These are phyloP conservation scores for Altica lythri DNA, from an alignment of 2,888 invertebrate genomes.

Conservation along the genomic window DNA sequence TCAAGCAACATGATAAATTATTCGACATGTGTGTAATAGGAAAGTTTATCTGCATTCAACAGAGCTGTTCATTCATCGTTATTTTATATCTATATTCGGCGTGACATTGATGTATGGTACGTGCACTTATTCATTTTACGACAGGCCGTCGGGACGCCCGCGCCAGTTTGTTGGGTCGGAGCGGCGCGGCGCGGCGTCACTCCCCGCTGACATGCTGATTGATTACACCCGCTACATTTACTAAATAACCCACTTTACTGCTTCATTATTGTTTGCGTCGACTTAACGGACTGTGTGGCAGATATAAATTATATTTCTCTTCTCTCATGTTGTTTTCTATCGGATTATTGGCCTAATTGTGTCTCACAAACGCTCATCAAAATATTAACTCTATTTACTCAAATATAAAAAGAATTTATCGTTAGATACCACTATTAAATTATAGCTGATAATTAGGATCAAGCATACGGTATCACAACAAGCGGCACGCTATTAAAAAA, in stretches of 20 bases:
- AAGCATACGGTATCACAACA: no score
- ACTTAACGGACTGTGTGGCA: conserved; percentile 27
- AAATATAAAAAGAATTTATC: no score
- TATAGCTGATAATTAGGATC: no score
- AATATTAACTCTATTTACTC: no score
- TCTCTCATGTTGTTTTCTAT: conserved; percentile 20
- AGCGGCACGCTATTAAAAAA: no score
- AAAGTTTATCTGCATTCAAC: conserved; percentile 59
- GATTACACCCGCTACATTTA: conserved; percentile 56
- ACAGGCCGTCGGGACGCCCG: conserved; percentile 52
- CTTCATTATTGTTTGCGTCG: conserved; percentile 50
- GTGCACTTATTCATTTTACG: conserved; percentile 58
- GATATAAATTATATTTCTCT: conserved; percentile 27
- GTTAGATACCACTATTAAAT: no score
- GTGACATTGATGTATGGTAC: conserved; percentile 59
- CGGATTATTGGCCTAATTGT: conserved; percentile 21
- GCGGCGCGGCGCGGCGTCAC: conserved; percentile 47
- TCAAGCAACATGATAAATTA: conserved; percentile 55
- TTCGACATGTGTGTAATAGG: conserved; percentile 57
- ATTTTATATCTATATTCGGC: conserved; percentile 59
- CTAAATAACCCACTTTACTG: conserved; percentile 56
- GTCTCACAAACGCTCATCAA: no score
- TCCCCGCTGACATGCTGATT: conserved; percentile 56
- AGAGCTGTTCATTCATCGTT: conserved; percentile 58
- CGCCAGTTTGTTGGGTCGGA: conserved; percentile 44